phyloP scores from a whole-genome alignment of 1,140 invertebrate genomes.

The Drosophila tani region DNA sequence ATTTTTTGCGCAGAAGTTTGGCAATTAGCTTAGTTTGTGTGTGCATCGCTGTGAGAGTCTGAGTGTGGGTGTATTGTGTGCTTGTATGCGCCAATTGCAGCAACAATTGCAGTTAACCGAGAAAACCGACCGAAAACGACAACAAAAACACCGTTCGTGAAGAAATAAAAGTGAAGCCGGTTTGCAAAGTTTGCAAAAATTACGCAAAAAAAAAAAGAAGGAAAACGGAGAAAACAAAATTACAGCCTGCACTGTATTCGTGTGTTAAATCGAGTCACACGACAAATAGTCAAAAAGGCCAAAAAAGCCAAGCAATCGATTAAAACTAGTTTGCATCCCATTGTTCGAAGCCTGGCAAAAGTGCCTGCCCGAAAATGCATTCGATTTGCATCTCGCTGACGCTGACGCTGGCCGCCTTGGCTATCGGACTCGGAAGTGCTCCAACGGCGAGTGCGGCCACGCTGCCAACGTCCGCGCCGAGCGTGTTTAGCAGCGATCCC shows the following conservation, averaged over 20 bases:
- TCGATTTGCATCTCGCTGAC: conserved; percentile 56
- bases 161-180: conserved; percentile 81
- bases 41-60: conserved; percentile 11
- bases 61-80: conserved; percentile 21
- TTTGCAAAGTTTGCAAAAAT: conserved; percentile 62
- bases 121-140: conserved; percentile 53
- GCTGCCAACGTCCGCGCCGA: conserved; percentile 58
- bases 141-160: conserved; percentile 52
- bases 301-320: conserved; percentile 58
- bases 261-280: conserved; percentile 59
- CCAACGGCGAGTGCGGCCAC: conserved; percentile 44
- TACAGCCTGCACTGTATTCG: conserved; percentile 41
- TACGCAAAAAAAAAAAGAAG: conserved; percentile 64
- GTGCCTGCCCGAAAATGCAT: conserved; percentile 52
- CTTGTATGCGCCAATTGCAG: conserved; percentile 64
- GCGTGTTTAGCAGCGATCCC: conserved; percentile 52
- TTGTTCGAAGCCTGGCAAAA: conserved; percentile 54
- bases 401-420: conserved; percentile 46
- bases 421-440: conserved; percentile 73
- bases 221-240: conserved; percentile 58
- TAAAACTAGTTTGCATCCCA: conserved; percentile 72
- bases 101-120: conserved; percentile 82
- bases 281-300: conserved; percentile 50
- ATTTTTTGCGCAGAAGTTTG: conserved; percentile 59
- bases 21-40: conserved; percentile 35